These are phyloP conservation scores for Drosophila robusta DNA, from an alignment of 2,888 invertebrate species.

Conservation along the genomic window DNA sequence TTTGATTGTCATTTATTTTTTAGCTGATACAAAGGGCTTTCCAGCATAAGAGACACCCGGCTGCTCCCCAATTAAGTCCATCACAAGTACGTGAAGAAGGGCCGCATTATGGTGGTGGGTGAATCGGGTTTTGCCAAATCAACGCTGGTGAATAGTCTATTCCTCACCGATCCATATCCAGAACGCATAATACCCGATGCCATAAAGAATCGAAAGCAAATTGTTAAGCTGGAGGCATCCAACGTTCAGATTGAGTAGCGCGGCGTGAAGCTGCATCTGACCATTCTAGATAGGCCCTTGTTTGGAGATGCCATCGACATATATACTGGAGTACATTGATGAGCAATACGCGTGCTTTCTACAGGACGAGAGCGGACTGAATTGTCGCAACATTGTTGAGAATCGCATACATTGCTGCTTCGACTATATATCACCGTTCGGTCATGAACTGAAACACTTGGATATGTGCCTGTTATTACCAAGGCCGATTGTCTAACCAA, in stretches of 20 bases:
- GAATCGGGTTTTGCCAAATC: conserved; percentile 97
- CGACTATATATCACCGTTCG: conserved; percentile 98
- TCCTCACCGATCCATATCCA: conserved; percentile 97
- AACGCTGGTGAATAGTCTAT: conserved; percentile 97
- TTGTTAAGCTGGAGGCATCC: conserved; percentile 97
- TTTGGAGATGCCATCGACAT: conserved; percentile 98
- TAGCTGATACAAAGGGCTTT: too few relatives aligned
- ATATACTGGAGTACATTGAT: conserved; percentile 98
- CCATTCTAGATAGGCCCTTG: conserved; percentile 98
- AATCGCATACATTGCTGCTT: conserved; percentile 99
- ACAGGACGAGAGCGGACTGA: conserved; percentile 97
- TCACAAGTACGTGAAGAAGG: conserved; percentile 98
- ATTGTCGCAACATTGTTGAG: conserved; percentile 97
- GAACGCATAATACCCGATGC: conserved; percentile 95
- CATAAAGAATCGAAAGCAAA: conserved; percentile 95
- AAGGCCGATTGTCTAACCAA: conserved; percentile 98
- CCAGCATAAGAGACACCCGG: conserved; percentile 93
- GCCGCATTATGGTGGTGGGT: conserved; percentile 97
- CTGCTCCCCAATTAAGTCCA: conserved; percentile 98
- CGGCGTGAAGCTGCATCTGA: conserved; percentile 96
- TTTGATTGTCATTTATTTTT: too few relatives aligned
- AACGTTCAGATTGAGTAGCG: conserved; percentile 98
- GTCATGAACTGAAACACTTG: conserved; percentile 96
- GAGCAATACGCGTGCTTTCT: conserved; percentile 97
- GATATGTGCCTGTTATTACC: conserved; percentile 98